phyloP scores from a whole-genome alignment of 2,888 invertebrate species.

The Callimorpha dominula region DNA sequence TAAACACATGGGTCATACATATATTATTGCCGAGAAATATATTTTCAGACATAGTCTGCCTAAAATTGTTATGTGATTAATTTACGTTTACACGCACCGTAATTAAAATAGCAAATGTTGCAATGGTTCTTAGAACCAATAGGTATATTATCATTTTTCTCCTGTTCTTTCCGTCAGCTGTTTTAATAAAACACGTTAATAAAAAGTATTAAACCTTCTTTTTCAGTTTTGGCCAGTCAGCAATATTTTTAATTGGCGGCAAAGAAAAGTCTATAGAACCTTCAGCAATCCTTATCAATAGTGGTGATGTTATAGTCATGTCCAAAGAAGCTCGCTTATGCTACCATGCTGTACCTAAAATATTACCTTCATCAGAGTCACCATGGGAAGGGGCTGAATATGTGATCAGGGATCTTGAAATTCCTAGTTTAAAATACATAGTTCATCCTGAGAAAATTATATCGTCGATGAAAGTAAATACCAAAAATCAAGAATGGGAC shows the following conservation, averaged over 20 bases:
- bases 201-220: conserved; percentile 6
- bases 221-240: conserved; percentile 97
- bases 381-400: conserved; percentile 81
- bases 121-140: too few species aligned
- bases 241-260: conserved; percentile 97
- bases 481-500: conserved; percentile 77
- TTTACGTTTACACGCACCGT: too few species aligned
- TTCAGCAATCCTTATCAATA: conserved; percentile 91
- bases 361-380: conserved; percentile 84
- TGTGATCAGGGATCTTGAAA: conserved; percentile 21
- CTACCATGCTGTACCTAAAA: conserved; percentile 97
- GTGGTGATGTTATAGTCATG: conserved; percentile 98
- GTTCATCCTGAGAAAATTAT: conserved; percentile 52
- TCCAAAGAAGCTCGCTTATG: conserved; percentile 93
- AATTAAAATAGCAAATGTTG: too few species aligned
- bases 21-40: too few species aligned
- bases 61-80: too few species aligned
- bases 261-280: conserved; percentile 89
- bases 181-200: too few species aligned
- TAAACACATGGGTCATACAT: too few species aligned
- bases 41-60: too few species aligned
- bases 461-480: conserved; percentile 58
- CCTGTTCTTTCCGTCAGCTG: too few species aligned
- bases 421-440: conserved; percentile 62
- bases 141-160: too few species aligned